Conservation (phyloP, 2,888 invertebrate genomes). For the Andrena haemorrhoa region DNA sequence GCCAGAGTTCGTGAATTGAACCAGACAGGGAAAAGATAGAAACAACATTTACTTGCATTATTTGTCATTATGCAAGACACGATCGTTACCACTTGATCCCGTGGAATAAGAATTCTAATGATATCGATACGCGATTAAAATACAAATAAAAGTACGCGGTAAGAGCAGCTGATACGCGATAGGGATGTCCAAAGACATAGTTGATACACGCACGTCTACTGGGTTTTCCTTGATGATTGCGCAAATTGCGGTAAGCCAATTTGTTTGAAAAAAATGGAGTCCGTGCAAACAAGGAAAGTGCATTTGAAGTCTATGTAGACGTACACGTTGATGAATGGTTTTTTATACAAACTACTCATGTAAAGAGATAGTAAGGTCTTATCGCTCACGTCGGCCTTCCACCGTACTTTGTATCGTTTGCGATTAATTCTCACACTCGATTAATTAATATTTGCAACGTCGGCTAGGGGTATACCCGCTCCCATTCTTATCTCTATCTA, state of each 20-base stretch:
- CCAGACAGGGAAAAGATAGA: not conserved
- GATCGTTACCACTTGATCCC: not conserved
- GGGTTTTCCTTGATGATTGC: not conserved
- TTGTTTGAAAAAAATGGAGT: not conserved
- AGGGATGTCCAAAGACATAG: not conserved
- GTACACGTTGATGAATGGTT: not conserved
- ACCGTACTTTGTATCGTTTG: not conserved
- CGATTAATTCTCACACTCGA: too few species aligned
- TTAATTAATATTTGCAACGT: too few species aligned
- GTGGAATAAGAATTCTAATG: not conserved
- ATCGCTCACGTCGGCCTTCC: not conserved
- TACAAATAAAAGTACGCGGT: not conserved
- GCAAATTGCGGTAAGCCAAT: not conserved
- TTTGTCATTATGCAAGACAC: not conserved
- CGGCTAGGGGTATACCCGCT: too few species aligned
- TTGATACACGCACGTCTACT: not conserved
- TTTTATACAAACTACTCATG: not conserved
- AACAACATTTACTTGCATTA: not conserved
- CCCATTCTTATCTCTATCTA: too few species aligned
- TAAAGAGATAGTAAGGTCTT: not conserved
- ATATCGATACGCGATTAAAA: not conserved
- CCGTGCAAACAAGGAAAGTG: constrained; percentile 28
- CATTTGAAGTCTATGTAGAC: not conserved
- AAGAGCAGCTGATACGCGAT: not conserved
- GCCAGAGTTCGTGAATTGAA: not conserved